Percentiles rank a stretch among this genome's conserved stretches.
These are phyloP conservation scores for Gnatocerus cornutus DNA, from an alignment of 2,888 invertebrate species.

Conservation along the genomic window DNA sequence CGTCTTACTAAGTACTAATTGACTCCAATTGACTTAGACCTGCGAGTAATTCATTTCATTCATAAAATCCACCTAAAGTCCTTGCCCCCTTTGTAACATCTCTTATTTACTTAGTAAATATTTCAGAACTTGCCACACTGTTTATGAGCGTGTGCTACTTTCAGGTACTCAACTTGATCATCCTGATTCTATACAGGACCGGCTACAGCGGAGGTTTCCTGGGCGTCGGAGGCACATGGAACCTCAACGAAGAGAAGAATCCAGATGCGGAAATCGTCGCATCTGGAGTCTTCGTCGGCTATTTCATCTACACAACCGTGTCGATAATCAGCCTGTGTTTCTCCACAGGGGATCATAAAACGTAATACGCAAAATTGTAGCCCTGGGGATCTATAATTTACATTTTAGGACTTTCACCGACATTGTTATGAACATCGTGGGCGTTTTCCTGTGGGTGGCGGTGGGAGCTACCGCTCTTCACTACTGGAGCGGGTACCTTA, in stretches of 20 bases:
- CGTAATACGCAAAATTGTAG: conserved; percentile 67
- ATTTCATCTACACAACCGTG: conserved; percentile 87
- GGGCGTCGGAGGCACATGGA: conserved; percentile 93
- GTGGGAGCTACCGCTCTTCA: conserved; percentile 90
- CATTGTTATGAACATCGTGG: conserved; percentile 90
- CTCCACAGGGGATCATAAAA: conserved; percentile 85
- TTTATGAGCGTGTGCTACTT: conserved; percentile 7
- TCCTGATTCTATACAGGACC: conserved; percentile 86
- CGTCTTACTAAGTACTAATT: conserved; percentile 34
- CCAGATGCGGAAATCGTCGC: conserved; percentile 92
- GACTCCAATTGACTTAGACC: conserved; percentile 45
- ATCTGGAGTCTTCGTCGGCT: conserved; percentile 90
- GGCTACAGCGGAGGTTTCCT: conserved; percentile 89
- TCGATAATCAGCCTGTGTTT: conserved; percentile 85
- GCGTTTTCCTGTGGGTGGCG: conserved; percentile 88
- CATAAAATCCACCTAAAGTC: conserved; percentile 16
- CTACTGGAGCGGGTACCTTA: conserved; percentile 91
- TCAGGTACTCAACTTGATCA: conserved; percentile 87
- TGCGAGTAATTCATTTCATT: conserved; percentile 30
- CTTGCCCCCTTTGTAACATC: conserved; percentile 12
- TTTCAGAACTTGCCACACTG: conserved; percentile 33
- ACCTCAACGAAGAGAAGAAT: conserved; percentile 90
- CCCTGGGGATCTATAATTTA: conserved; percentile 61
- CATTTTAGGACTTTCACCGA: conserved; percentile 81
- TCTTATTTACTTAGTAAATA: conserved; percentile 36